phyloP scores from a whole-genome alignment of 2,797 vertebrate species.

The Melanotaenia boesemani region DNA sequence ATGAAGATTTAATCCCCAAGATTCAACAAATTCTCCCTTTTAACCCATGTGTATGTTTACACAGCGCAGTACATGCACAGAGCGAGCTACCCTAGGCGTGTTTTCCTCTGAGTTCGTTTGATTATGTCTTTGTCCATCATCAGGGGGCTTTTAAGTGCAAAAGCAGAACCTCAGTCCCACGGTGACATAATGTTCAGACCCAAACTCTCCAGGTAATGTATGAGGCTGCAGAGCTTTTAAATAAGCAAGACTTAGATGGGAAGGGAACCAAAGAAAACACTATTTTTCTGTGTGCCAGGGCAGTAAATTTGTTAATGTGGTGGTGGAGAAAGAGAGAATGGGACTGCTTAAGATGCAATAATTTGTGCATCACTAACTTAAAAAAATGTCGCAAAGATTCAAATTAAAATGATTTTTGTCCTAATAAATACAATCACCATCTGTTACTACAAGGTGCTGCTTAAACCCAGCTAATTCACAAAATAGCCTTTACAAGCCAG shows the following conservation, averaged over 20 bases:
- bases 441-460: conserved; percentile 20
- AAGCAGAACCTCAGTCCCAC: conserved; percentile 64
- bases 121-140: conserved; percentile 82
- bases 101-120: conserved; percentile 67
- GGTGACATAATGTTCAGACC: conserved; percentile 73
- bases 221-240: conserved; percentile 75
- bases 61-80: conserved; percentile 18
- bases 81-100: conserved; percentile 15
- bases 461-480: conserved; percentile 48
- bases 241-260: conserved; percentile 76
- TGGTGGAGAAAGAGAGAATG: conserved; percentile 62
- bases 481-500: conserved; percentile 54
- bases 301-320: conserved; percentile 60
- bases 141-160: conserved; percentile 81
- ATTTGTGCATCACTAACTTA: conserved; percentile 36
- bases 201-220: conserved; percentile 74
- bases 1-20: conserved; percentile 1
- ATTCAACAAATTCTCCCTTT: conserved; percentile 8
- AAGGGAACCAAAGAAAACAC: conserved; percentile 79
- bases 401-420: conserved; percentile 7
- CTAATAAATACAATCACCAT: conserved; percentile 9
- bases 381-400: neutral
- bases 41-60: conserved; percentile 31
- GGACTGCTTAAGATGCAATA: conserved; percentile 37
- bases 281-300: conserved; percentile 59